Percentiles rank a stretch among this genome's conserved stretches.
Conservation (phyloP, 2,888 invertebrate species). For the Trilocha varians region DNA sequence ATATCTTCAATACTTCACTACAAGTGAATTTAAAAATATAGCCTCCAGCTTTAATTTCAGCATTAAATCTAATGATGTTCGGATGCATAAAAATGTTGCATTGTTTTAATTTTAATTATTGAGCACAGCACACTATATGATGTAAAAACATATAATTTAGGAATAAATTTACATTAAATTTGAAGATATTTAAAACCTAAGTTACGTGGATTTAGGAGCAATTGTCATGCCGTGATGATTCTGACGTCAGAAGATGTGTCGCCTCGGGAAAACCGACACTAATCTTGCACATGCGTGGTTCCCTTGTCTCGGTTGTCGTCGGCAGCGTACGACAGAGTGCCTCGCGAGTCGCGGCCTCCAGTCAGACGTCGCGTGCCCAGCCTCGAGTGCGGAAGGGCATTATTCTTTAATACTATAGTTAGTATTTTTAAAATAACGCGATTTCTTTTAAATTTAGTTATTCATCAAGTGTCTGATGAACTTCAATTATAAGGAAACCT, state of each 20-base stretch:
- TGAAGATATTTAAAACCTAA: not conserved
- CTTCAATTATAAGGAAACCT: constrained; percentile 8
- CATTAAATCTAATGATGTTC: no score
- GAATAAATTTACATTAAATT: not conserved
- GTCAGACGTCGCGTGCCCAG: constrained; percentile 49
- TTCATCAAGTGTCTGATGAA: constrained; percentile 5
- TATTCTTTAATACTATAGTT: constrained; percentile 19
- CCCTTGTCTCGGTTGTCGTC: constrained; percentile 38
- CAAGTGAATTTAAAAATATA: no score
- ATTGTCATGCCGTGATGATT: not conserved
- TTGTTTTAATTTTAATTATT: not conserved
- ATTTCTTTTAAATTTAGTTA: constrained; percentile 4
- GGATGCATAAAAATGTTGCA: not conserved
- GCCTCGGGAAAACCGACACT: constrained; percentile 46
- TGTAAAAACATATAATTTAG: no score
- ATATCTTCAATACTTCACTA: no score
- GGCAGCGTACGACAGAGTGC: constrained; percentile 28
- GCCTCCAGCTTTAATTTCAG: no score
- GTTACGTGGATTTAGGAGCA: not conserved
- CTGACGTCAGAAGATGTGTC: constrained; percentile 28
- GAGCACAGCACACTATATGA: not conserved
- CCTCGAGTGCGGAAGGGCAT: constrained; percentile 49
- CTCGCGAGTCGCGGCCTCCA: constrained; percentile 21
- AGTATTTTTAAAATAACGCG: constrained; percentile 12
- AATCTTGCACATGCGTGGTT: constrained; percentile 61